These are phyloP conservation scores for Manduca sexta DNA, from an alignment of 1,140 invertebrate species.

Conservation along the genomic window DNA sequence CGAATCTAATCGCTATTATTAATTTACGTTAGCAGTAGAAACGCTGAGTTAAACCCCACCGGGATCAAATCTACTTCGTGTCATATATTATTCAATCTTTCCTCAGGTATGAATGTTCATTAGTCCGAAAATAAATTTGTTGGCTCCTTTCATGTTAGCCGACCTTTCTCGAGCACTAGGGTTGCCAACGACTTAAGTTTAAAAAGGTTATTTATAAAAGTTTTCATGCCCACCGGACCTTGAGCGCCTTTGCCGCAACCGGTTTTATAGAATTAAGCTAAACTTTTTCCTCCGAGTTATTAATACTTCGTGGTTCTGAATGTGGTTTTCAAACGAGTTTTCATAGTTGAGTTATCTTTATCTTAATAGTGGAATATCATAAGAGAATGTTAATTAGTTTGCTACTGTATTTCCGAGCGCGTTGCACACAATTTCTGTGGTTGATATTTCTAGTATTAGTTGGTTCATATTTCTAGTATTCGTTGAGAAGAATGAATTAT, in stretches of 20 bases:
- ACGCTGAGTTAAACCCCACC: slow-evolving; percentile 42
- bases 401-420: too few relatives aligned
- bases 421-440: too few relatives aligned
- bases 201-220: slow-evolving; percentile 7
- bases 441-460: too few relatives aligned
- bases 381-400: too few relatives aligned
- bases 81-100: slow-evolving; percentile 61
- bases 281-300: background rate
- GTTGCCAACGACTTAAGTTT: slow-evolving; percentile 4
- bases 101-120: slow-evolving; percentile 63
- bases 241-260: background rate
- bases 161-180: slow-evolving; percentile 27
- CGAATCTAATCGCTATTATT: slow-evolving; percentile 44
- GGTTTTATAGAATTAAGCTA: slow-evolving; percentile 3
- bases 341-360: too few relatives aligned
- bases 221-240: background rate
- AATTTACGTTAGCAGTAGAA: slow-evolving; percentile 41
- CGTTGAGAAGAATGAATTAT: too few relatives aligned
- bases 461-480: too few relatives aligned
- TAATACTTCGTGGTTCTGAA: too few relatives aligned
- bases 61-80: slow-evolving; percentile 45
- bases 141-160: slow-evolving; percentile 34
- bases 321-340: too few relatives aligned
- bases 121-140: slow-evolving; percentile 52
- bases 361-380: too few relatives aligned